phyloP scores from a whole-genome alignment of 2,797 vertebrate species.

The Poeciliopsis presidionis region DNA sequence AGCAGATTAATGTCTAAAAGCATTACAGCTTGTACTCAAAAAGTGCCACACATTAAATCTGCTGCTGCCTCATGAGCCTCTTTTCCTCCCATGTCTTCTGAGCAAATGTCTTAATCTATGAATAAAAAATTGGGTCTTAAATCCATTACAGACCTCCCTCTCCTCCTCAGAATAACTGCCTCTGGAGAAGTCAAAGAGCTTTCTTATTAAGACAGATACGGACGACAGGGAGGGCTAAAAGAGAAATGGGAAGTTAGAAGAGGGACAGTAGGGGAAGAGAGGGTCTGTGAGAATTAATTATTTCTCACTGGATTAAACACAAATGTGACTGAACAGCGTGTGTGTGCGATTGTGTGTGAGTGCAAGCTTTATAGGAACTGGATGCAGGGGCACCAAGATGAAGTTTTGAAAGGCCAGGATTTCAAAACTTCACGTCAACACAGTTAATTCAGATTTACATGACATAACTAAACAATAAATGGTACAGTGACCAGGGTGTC shows the following conservation, averaged over 20 bases:
- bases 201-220: slow-evolving; percentile 68
- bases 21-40: slow-evolving; percentile 49
- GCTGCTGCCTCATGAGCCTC: slow-evolving; percentile 47
- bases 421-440: neutral
- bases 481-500: neutral
- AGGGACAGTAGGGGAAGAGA: slow-evolving; percentile 22
- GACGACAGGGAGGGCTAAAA: slow-evolving; percentile 5
- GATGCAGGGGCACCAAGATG: slow-evolving; percentile 11
- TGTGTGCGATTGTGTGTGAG: neutral
- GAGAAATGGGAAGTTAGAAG: slow-evolving; percentile 17
- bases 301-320: slow-evolving; percentile 65
- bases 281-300: slow-evolving; percentile 65
- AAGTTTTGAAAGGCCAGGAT: slow-evolving; percentile 21
- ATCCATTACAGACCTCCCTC: slow-evolving; percentile 69
- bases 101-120: slow-evolving; percentile 76
- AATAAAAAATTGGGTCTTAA: slow-evolving; percentile 76
- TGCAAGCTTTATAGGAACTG: slow-evolving; percentile 34
- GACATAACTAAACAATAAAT: neutral
- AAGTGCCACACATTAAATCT: slow-evolving; percentile 58
- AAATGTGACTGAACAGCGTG: slow-evolving; percentile 40
- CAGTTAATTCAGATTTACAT: neutral
- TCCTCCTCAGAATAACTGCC: slow-evolving; percentile 30
- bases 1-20: slow-evolving; percentile 46
- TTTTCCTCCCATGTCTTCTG: slow-evolving; percentile 52
- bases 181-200: slow-evolving; percentile 62